Evolutionary conservation across 1,140 invertebrate genomes (phyloP), one percentile per base, ranked within the genome.

Genomic region (Bombus haemorrhoidalis): DNA sequence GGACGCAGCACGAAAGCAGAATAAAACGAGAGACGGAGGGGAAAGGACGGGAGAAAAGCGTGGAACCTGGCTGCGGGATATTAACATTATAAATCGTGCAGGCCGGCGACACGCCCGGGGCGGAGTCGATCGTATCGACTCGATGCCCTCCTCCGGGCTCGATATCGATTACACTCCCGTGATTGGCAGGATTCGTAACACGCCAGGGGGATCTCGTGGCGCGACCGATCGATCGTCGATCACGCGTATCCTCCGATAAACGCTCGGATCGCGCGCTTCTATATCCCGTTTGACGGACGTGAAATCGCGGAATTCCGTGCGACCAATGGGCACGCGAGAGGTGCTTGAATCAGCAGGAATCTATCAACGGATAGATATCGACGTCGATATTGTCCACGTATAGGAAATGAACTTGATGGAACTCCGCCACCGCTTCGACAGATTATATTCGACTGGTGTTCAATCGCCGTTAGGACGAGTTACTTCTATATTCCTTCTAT

Each of bases 51-150:
- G 74, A 81, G 83, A 68, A 81, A 83, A 89, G 89, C 57, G 74
- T 85, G 76, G 80, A 72, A 64, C 43, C 71, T 85, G 76, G 87
- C 91, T 92, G 79, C 87, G 78, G 89, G 93, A 93, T 94, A 94
- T 94, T 94, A 94, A 94, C 93, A 94, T 93, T 94, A 94, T 94
- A 94, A 94, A 94, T 94, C 92, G 93, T 93, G 86, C 92, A 92
- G 93, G 93, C 91, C 92, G 92, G 91, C 93, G 92, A 94, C 94
- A 94, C 93, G 94, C 94, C 94, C 93, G 93, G 93, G 94, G 94
- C 93, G 94, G 93, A 92, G 94, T 89, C 92, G 94, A 94, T 94
- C 90, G 91, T 94, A 94, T 94, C 93, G 89, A 86, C 59, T 91
- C 91, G 92, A 94, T 94, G 86, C 91, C 93, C 93, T 92, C 93